Evolutionary conservation across 2,888 invertebrate genomes (phyloP).

Genomic region (Homarus gammarus): DNA sequence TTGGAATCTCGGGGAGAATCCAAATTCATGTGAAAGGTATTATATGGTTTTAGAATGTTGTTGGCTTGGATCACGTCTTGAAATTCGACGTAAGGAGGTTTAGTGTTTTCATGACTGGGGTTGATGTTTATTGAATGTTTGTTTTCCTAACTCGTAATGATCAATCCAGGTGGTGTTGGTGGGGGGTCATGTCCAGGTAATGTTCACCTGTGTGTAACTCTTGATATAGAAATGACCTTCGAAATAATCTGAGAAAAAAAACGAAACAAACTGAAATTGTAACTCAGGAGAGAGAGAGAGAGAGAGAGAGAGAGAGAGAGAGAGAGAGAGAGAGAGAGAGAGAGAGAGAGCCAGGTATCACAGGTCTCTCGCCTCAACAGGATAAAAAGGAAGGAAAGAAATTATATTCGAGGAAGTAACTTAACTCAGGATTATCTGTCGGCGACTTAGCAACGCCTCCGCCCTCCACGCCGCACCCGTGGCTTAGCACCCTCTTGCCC

Average conservation of each 20-base stretch:
- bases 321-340: constrained; percentile 1
- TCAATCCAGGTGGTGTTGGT: background rate
- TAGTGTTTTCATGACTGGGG: background rate
- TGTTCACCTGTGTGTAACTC: too few relatives aligned
- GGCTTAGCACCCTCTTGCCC: constrained; percentile 42
- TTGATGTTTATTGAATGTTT: too few relatives aligned
- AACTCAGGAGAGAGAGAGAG: constrained; percentile 21
- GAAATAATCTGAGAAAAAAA: constrained; percentile 16
- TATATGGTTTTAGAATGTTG: constrained; percentile 59
- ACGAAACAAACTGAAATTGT: constrained; percentile 23
- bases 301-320: constrained; percentile 30
- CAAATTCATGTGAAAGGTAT: constrained; percentile 55
- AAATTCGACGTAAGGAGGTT: constrained; percentile 16
- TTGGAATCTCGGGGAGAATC: constrained; percentile 58
- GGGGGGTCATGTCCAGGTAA: too few relatives aligned
- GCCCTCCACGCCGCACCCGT: background rate
- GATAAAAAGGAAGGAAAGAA: background rate
- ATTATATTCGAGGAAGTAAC: constrained; percentile 40
- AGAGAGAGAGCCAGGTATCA: background rate
- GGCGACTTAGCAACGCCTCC: constrained; percentile 45
- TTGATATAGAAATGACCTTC: too few relatives aligned
- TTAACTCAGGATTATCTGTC: constrained; percentile 52
- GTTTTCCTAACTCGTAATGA: background rate
- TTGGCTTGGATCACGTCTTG: constrained; percentile 27
- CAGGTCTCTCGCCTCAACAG: background rate